A percentile compares a stretch with the other conserved stretches of the same genome.
Evolutionary conservation across 2,797 vertebrate genomes (phyloP).

Genomic region (Pogoniulus pusillus): DNA sequence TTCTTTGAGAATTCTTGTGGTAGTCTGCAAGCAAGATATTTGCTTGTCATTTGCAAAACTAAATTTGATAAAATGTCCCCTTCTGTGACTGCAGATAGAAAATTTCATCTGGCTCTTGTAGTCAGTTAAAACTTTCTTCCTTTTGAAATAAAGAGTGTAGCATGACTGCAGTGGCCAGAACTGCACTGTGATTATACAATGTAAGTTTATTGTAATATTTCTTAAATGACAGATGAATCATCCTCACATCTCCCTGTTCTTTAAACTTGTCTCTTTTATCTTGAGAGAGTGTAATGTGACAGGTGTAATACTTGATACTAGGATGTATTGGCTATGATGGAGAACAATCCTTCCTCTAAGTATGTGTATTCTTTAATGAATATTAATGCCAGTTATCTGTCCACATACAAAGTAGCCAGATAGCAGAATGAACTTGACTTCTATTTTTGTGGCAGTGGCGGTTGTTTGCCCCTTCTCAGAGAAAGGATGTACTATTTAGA

Average conservation of each 20-base stretch:
- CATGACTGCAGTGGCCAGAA: neutral
- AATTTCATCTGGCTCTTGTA: neutral
- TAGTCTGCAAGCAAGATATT: neutral
- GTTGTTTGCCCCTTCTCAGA: neutral
- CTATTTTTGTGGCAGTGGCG: neutral
- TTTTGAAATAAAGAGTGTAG: neutral
- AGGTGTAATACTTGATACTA: neutral
- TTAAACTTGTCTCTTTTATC: neutral
- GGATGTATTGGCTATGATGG: neutral
- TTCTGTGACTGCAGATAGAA: neutral
- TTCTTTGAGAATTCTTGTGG: neutral
- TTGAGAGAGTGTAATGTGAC: neutral
- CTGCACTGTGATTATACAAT: neutral
- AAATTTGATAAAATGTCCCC: neutral
- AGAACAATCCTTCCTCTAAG: neutral
- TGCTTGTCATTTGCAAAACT: neutral
- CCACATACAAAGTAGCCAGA: neutral
- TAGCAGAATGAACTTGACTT: neutral
- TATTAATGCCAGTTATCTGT: neutral
- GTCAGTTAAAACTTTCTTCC: neutral
- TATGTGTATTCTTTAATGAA: neutral
- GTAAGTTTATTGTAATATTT: neutral
- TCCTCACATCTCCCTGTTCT: neutral
- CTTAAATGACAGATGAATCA: neutral
- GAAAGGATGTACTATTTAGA: neutral